Evolutionary conservation across 2,888 invertebrate species (phyloP), one percentile per base, ranked within the genome.

Genomic region (Neoaliturus tenellus): DNA sequence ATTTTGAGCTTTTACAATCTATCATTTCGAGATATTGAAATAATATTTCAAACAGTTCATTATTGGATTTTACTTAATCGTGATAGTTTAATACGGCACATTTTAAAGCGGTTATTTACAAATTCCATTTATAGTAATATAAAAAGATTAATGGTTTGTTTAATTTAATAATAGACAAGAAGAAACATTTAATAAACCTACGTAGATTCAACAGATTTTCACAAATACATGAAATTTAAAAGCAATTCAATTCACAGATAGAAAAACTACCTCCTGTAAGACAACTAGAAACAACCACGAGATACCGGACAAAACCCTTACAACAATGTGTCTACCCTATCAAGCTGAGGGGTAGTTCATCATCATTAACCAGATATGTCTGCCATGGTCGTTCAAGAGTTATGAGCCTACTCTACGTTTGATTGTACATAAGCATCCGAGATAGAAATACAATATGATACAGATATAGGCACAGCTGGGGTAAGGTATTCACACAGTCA

Each of bases 351-450:
- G 6, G 10, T 62, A 62, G 31, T 8, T 6, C 62, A 62, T 28
- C 10, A 67, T 31, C 67, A 55, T 2, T 5, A 23, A n/a, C 23
- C 6, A 71, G 71, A 75, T 75, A 75, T 75, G 75, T 75, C 20
- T 75, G 48, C 35, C 20, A 41, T 71, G 71, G 71, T 71, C 71
- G 41, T 39, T 35, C 12, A 41, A 39, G 20, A 17, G 12, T 78
- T 78, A 78, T 51, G 51, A 62, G 41, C 23, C 62, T 62, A 81
- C 35, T 83, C 83, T 85, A 85, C 85, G 85, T 85, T 85, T 85
- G 85, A 85, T 85, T 85, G 85, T 85, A 81, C 81, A 78, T 41
- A 83, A 84, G 84, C 83, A 81, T 81, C 78, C 58, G 20, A 81
- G 81, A 81, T 48, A 71, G 71, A 39, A 33, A 39, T 39, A 71